phyloP scores from a whole-genome alignment of 2,113 vertebrate species.

The Percina caprodes region DNA sequence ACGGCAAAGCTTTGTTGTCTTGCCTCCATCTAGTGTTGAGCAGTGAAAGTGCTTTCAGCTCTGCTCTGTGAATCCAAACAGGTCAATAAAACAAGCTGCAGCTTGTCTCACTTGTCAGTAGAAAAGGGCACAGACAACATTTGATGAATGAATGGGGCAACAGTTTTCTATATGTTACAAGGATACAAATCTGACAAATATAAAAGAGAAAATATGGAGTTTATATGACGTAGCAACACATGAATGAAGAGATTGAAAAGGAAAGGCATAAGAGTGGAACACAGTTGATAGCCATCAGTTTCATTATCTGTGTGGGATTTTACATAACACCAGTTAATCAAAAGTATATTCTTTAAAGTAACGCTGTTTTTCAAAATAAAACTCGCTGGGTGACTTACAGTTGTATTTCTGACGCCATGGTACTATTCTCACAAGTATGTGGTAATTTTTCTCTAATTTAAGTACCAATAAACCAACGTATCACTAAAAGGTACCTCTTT shows the following conservation, averaged over 20 bases:
- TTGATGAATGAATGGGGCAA: neutral
- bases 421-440: too few relatives aligned
- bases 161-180: conserved; percentile 8
- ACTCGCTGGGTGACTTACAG: neutral
- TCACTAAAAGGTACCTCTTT: too few relatives aligned
- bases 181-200: neutral
- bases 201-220: neutral
- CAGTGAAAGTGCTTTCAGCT: conserved; percentile 20
- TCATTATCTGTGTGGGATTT: too few relatives aligned
- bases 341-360: neutral
- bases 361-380: conserved; percentile 1
- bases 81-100: conserved; percentile 40
- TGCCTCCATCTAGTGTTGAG: conserved; percentile 73
- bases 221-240: neutral
- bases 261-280: too few relatives aligned
- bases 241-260: too few relatives aligned
- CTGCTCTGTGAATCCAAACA: conserved; percentile 11
- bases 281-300: too few relatives aligned
- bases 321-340: neutral
- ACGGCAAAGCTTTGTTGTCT: neutral
- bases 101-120: conserved; percentile 30
- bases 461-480: too few relatives aligned
- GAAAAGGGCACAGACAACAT: conserved; percentile 12
- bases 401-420: too few relatives aligned
- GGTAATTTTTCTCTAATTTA: too few relatives aligned